phyloP scores from a whole-genome alignment of 2,797 vertebrate genomes.

The Scyliorhinus canicula region DNA sequence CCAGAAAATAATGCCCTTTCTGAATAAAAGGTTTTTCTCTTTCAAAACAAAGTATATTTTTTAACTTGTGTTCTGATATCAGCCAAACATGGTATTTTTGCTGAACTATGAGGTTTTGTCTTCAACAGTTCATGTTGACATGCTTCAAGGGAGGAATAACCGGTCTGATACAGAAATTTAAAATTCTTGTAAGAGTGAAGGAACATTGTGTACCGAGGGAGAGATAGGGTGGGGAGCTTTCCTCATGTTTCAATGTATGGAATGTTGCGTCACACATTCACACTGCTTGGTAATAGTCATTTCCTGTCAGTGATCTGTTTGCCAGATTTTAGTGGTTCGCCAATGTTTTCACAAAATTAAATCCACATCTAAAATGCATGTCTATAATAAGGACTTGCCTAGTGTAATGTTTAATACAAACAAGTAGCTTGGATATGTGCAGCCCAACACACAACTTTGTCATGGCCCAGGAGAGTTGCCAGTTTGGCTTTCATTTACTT shows the following conservation, averaged over 20 bases:
- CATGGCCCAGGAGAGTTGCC: background rate
- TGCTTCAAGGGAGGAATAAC: background rate
- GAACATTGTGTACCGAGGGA: background rate
- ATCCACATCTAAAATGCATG: background rate
- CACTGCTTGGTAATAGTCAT: background rate
- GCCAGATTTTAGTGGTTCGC: background rate
- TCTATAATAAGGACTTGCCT: background rate
- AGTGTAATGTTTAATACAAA: background rate
- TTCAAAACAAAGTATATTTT: conserved; percentile 50
- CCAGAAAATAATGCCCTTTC: background rate
- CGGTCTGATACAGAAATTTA: background rate
- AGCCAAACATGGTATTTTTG: background rate
- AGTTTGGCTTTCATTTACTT: background rate
- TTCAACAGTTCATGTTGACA: background rate
- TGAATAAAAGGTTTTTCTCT: conserved; percentile 41
- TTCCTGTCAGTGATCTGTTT: conserved; percentile 15
- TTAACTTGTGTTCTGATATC: background rate
- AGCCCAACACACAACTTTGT: background rate
- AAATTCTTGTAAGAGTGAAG: background rate
- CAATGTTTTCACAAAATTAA: conserved; percentile 23
- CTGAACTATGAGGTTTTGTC: background rate
- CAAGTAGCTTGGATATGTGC: background rate
- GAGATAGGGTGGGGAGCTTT: background rate
- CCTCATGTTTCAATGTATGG: background rate
- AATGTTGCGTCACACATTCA: background rate